Evolutionary conservation across 2,113 vertebrate genomes (phyloP).

Genomic region (Actinemys pallida): DNA sequence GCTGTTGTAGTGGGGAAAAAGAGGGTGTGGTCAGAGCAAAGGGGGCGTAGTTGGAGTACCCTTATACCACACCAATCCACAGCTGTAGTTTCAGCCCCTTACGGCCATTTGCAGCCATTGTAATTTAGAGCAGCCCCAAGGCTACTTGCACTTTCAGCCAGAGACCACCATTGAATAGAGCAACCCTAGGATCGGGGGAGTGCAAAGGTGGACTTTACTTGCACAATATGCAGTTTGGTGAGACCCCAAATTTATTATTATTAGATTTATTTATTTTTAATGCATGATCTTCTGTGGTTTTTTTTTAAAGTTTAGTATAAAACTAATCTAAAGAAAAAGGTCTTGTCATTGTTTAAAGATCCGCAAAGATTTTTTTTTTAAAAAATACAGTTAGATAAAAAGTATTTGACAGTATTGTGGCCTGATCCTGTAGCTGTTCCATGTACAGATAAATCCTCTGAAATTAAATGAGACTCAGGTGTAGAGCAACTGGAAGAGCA

Average conservation of each 20-base stretch:
- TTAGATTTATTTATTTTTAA: too few species aligned
- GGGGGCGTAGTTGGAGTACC: not conserved
- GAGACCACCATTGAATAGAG: fast-evolving
- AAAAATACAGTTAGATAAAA: not conserved
- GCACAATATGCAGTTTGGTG: not conserved
- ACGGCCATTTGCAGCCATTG: not conserved
- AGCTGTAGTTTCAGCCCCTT: not conserved
- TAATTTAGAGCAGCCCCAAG: not conserved
- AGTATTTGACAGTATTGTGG: not conserved
- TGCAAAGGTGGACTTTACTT: not conserved
- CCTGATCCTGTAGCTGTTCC: not conserved
- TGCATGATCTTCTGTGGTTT: not conserved
- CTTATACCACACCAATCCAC: not conserved
- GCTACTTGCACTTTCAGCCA: not conserved
- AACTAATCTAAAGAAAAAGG: not conserved
- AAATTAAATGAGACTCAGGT: not conserved
- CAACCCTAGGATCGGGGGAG: not conserved
- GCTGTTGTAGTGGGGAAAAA: not conserved
- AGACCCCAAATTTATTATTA: not conserved
- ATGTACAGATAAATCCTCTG: not conserved
- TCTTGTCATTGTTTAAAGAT: not conserved
- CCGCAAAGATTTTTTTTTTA: not conserved
- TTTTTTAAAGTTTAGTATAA: not conserved
- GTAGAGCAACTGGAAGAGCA: not conserved
- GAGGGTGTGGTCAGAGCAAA: not conserved